phyloP scores from a whole-genome alignment of 2,113 vertebrate species.

The Tenrec ecaudatus region DNA sequence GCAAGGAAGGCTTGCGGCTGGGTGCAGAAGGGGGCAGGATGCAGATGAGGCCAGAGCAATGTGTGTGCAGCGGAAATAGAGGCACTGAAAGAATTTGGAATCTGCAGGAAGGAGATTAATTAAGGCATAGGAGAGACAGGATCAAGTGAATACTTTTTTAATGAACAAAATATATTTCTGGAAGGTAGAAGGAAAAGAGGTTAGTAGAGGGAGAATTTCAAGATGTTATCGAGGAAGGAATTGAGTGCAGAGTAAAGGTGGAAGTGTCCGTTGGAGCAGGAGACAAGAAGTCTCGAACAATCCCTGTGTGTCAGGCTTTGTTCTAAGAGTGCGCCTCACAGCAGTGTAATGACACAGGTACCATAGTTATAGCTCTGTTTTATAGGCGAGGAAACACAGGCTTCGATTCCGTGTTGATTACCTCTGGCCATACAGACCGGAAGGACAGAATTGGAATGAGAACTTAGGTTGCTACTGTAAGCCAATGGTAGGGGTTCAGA shows the following conservation, averaged over 20 bases:
- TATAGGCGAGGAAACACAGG: neutral
- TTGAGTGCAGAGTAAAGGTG: neutral
- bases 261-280: neutral
- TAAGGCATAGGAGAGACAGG: neutral
- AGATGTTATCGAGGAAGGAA: neutral
- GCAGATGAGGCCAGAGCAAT: neutral
- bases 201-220: neutral
- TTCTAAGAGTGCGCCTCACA: constrained; percentile 21
- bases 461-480: neutral
- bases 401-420: neutral
- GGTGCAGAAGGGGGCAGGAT: neutral
- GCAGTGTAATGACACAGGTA: neutral
- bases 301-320: neutral
- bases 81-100: neutral
- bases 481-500: neutral
- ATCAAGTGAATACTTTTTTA: neutral
- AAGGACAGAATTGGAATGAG: neutral
- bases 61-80: neutral
- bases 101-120: neutral
- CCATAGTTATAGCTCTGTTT: neutral
- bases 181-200: neutral
- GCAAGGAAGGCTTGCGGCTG: neutral
- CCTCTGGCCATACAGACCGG: neutral
- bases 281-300: neutral
- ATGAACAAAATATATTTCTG: neutral